phyloP scores from a whole-genome alignment of 2,888 invertebrate genomes.

The Euzetes globulus region DNA sequence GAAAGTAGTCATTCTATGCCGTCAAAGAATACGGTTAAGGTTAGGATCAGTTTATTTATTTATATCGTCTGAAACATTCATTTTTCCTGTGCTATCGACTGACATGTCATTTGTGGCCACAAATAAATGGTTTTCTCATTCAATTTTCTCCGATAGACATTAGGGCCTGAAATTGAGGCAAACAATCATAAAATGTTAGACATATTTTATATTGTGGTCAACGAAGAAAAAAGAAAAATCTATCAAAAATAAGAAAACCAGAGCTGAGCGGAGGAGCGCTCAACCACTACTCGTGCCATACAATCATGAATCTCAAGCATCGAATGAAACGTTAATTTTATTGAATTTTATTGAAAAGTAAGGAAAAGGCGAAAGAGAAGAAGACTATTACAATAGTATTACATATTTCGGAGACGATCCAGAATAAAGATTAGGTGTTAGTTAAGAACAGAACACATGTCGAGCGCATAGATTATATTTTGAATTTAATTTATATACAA shows the following conservation, averaged over 20 bases:
- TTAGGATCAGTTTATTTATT: neutral
- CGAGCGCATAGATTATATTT: neutral
- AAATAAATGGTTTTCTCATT: conserved; percentile 12
- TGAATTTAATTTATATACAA: neutral
- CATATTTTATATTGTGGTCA: neutral
- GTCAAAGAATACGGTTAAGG: neutral
- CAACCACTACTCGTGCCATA: neutral
- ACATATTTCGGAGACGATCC: neutral
- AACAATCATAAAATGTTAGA: neutral
- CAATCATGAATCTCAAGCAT: conserved; percentile 7
- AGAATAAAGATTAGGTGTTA: neutral
- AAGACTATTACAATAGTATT: neutral
- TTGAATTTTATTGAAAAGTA: neutral
- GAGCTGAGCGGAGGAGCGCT: neutral
- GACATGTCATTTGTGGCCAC: conserved; percentile 4
- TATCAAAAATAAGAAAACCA: neutral
- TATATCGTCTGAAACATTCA: neutral
- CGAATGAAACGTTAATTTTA: neutral
- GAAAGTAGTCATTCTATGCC: neutral
- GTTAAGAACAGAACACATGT: neutral
- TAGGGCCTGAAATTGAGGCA: neutral
- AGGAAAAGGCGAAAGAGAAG: neutral
- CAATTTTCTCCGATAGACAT: neutral
- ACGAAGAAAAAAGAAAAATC: neutral
- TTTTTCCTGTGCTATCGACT: neutral